Evolutionary conservation across 2,888 invertebrate species (phyloP).

Genomic region (Tupiocoris notatus): DNA sequence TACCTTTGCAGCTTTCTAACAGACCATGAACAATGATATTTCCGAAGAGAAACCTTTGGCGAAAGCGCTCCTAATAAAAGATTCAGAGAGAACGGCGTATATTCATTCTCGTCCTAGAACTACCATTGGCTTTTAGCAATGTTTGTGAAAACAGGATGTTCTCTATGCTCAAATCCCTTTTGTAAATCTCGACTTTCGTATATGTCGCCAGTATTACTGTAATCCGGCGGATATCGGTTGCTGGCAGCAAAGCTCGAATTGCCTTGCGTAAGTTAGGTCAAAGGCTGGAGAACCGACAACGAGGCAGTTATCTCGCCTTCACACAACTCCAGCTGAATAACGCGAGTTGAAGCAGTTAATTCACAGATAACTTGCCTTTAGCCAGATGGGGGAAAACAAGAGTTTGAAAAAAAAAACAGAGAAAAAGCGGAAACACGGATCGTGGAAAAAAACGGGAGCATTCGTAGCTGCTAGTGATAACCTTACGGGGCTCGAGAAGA

Average conservation of each 20-base stretch:
- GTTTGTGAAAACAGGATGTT: too few species aligned
- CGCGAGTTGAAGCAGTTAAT: constrained; percentile 12
- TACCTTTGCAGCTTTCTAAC: too few species aligned
- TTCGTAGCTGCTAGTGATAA: neutral
- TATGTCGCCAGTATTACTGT: too few species aligned
- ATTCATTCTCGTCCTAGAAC: too few species aligned
- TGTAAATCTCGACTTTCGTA: too few species aligned
- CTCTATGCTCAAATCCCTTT: too few species aligned
- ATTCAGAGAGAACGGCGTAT: too few species aligned
- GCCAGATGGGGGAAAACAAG: neutral
- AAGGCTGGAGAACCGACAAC: neutral
- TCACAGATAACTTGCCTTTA: constrained; percentile 6
- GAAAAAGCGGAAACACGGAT: neutral
- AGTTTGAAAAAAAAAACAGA: neutral
- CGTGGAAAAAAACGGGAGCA: neutral
- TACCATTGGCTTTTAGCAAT: too few species aligned
- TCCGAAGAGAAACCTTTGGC: too few species aligned
- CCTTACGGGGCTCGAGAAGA: neutral
- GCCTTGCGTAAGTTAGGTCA: neutral
- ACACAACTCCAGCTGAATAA: constrained; percentile 2
- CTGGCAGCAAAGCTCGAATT: neutral
- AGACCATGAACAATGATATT: too few species aligned
- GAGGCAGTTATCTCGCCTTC: neutral
- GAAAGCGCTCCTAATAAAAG: too few species aligned
- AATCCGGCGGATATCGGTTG: neutral